A percentile compares a stretch with the other conserved stretches of the same genome.
Evolutionary conservation across 2,888 invertebrate species (phyloP).

Genomic region (Apoderus coryli): DNA sequence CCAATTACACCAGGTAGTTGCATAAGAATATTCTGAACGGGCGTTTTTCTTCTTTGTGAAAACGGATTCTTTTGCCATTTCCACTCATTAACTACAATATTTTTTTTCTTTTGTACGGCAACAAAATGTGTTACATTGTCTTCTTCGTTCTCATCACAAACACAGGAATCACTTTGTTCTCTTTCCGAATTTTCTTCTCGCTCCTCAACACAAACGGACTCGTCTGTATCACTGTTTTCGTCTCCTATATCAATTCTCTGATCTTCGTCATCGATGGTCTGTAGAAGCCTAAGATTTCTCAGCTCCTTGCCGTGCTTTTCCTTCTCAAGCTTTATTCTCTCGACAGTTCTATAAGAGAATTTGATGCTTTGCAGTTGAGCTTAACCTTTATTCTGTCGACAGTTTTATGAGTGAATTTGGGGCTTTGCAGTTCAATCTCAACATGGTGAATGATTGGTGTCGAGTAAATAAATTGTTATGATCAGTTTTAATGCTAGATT

Average conservation of each 20-base stretch:
- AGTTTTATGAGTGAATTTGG: no score
- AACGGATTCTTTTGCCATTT: no score
- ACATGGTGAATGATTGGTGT: no score
- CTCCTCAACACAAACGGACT: constrained; percentile 1
- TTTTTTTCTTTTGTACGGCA: constrained; percentile 3
- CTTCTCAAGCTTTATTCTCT: no score
- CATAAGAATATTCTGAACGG: constrained; percentile 3
- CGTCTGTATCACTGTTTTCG: constrained; percentile 3
- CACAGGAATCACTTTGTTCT: constrained; percentile 2
- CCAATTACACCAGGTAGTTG: constrained; percentile 2
- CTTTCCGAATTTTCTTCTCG: constrained; percentile 1
- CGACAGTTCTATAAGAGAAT: no score
- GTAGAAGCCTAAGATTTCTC: not conserved
- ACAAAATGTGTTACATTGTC: constrained; percentile 1
- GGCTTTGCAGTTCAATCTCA: no score
- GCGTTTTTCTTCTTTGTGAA: no score
- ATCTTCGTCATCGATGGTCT: constrained; percentile 1
- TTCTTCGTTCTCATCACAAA: no score
- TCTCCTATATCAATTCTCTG: constrained; percentile 2
- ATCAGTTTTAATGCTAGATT: no score
- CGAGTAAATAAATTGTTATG: no score
- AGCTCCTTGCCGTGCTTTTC: constrained; percentile 1
- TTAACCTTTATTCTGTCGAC: no score
- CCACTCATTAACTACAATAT: constrained; percentile 1
- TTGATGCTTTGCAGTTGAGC: no score